Evolutionary conservation across 1,140 invertebrate genomes (phyloP).

Genomic region (Drosophila ironensis): DNA sequence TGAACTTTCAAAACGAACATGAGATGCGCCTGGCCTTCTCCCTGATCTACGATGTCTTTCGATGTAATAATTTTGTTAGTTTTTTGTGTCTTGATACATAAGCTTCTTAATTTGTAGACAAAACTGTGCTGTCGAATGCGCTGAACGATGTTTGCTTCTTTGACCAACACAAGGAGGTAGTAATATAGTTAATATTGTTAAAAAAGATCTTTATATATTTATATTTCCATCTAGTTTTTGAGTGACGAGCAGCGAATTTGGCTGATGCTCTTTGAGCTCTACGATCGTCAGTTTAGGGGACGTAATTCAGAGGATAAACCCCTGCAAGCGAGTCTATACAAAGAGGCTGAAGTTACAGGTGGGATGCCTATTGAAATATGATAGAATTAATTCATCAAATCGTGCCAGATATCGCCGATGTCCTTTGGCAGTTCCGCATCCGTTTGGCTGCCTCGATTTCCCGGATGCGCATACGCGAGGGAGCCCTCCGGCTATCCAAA

Average conservation of each 20-base stretch:
- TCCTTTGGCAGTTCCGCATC: slow-evolving; percentile 85
- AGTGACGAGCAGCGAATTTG: slow-evolving; percentile 83
- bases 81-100: neutral
- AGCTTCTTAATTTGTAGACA: slow-evolving; percentile 86
- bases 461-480: slow-evolving; percentile 87
- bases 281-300: slow-evolving; percentile 84
- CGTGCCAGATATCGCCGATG: slow-evolving; percentile 83
- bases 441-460: slow-evolving; percentile 87
- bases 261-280: slow-evolving; percentile 86
- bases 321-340: slow-evolving; percentile 81
- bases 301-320: slow-evolving; percentile 75
- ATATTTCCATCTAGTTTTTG: slow-evolving; percentile 27
- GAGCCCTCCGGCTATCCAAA: slow-evolving; percentile 86
- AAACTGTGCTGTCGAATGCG: slow-evolving; percentile 86
- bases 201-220: neutral
- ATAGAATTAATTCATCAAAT: too few relatives aligned
- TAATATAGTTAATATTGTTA: slow-evolving; percentile 4
- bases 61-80: slow-evolving; percentile 84
- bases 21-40: slow-evolving; percentile 90
- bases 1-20: slow-evolving; percentile 86
- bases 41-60: slow-evolving; percentile 89
- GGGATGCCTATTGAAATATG: neutral
- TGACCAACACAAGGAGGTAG: slow-evolving; percentile 83
- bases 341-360: slow-evolving; percentile 82
- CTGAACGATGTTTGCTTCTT: slow-evolving; percentile 87